phyloP scores from a whole-genome alignment of 2,113 vertebrate genomes.

The Apus apus region DNA sequence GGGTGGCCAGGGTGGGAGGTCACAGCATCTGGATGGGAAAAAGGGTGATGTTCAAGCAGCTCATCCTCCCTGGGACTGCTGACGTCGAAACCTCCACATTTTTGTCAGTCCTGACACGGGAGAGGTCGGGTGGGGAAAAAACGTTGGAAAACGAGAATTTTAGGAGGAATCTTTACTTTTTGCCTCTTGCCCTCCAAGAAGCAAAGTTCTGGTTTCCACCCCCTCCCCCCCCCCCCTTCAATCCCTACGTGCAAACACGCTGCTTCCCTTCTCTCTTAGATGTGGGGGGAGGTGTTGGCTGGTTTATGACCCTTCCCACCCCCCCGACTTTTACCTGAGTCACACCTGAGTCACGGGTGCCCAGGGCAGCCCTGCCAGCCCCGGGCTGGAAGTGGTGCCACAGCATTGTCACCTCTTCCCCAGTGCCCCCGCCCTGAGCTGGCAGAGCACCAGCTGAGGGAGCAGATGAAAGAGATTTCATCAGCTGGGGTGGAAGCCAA shows the following conservation, averaged over 20 bases:
- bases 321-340: background rate
- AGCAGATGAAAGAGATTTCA: background rate
- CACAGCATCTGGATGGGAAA: background rate
- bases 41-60: background rate
- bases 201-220: accelerated
- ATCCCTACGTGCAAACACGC: accelerated
- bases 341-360: background rate
- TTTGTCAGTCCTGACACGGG: background rate
- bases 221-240: no score
- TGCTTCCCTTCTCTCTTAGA: accelerated
- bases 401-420: accelerated
- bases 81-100: background rate
- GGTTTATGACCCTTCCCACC: background rate
- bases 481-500: accelerated
- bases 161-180: background rate
- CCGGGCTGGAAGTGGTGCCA: accelerated
- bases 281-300: background rate
- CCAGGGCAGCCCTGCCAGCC: background rate
- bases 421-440: background rate
- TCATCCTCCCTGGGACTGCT: accelerated
- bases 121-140: background rate
- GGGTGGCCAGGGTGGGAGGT: background rate
- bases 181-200: accelerated
- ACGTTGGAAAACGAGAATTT: background rate
- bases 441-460: background rate